Conservation (phyloP, 2,113 vertebrate species). For the Lagopus leucura region DNA sequence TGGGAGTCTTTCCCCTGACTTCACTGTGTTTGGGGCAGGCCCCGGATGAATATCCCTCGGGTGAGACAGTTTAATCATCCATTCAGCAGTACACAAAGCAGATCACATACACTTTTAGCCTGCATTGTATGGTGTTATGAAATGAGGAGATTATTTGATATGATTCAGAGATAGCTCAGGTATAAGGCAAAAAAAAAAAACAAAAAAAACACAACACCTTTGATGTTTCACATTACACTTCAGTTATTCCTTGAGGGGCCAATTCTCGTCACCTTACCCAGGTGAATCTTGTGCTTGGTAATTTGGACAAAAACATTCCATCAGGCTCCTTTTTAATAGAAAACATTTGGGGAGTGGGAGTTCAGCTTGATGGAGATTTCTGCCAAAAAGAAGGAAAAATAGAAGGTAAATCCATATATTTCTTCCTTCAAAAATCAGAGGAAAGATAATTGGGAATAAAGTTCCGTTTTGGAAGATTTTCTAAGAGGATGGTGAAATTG, state of each 20-base stretch:
- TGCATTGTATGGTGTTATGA: slow-evolving; percentile 70
- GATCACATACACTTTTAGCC: slow-evolving; percentile 69
- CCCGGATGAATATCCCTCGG: slow-evolving; percentile 60
- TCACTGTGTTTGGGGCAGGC: slow-evolving; percentile 56
- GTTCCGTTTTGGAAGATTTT: neutral
- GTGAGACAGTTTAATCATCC: slow-evolving; percentile 67
- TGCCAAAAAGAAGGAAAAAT: neutral
- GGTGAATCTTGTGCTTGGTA: slow-evolving; percentile 29
- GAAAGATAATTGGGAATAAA: neutral
- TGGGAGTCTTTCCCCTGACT: slow-evolving; percentile 64
- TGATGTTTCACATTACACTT: slow-evolving; percentile 67
- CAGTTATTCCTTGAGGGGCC: slow-evolving; percentile 70
- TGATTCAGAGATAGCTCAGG: slow-evolving; percentile 72
- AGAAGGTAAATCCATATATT: neutral
- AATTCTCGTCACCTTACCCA: slow-evolving; percentile 66
- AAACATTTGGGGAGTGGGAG: neutral
- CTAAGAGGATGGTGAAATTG: neutral
- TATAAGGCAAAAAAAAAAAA: slow-evolving; percentile 39
- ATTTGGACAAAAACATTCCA: slow-evolving; percentile 67
- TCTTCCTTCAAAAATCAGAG: neutral
- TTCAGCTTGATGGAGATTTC: neutral
- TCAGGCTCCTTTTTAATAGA: neutral
- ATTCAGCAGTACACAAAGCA: slow-evolving; percentile 70
- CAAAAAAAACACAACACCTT: slow-evolving; percentile 14
- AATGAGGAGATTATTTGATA: slow-evolving; percentile 71